Conservation (phyloP, 2,888 invertebrate species). For the Romanomermis culicivorax region DNA sequence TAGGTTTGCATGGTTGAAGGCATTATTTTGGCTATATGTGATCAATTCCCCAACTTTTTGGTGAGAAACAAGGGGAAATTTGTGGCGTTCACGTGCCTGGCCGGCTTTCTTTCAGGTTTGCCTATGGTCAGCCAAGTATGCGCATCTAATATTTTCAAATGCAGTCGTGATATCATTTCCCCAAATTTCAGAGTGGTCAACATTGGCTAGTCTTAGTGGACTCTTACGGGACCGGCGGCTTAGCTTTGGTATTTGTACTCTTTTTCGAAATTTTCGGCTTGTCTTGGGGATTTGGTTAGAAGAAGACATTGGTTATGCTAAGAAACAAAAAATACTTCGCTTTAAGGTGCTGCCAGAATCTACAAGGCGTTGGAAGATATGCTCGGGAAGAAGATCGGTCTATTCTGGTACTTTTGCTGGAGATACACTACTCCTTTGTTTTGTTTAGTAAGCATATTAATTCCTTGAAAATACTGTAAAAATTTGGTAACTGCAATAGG, state of each 20-base stretch:
- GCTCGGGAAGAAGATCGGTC: slow-evolving; percentile 54
- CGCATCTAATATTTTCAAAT: background rate
- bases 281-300: slow-evolving; percentile 56
- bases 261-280: slow-evolving; percentile 73
- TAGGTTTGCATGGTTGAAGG: slow-evolving; percentile 29
- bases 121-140: slow-evolving; percentile 25
- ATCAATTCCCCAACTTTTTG: slow-evolving; percentile 23
- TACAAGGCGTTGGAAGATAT: slow-evolving; percentile 57
- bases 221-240: slow-evolving; percentile 56
- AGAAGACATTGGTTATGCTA: too few species aligned
- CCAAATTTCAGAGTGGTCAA: slow-evolving; percentile 57
- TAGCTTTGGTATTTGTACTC: slow-evolving; percentile 67
- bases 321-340: too few species aligned
- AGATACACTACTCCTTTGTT: slow-evolving; percentile 64
- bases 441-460: slow-evolving; percentile 50
- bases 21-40: slow-evolving; percentile 26
- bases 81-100: slow-evolving; percentile 19
- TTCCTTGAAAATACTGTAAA: too few species aligned
- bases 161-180: too few species aligned
- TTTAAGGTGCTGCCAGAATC: slow-evolving; percentile 40
- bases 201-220: slow-evolving; percentile 65
- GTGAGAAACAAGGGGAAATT: slow-evolving; percentile 23
- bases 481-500: too few species aligned
- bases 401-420: slow-evolving; percentile 66
- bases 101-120: slow-evolving; percentile 24